These are phyloP conservation scores for Zosterops borbonicus DNA, from an alignment of 2,113 vertebrate species.

Conservation along the genomic window DNA sequence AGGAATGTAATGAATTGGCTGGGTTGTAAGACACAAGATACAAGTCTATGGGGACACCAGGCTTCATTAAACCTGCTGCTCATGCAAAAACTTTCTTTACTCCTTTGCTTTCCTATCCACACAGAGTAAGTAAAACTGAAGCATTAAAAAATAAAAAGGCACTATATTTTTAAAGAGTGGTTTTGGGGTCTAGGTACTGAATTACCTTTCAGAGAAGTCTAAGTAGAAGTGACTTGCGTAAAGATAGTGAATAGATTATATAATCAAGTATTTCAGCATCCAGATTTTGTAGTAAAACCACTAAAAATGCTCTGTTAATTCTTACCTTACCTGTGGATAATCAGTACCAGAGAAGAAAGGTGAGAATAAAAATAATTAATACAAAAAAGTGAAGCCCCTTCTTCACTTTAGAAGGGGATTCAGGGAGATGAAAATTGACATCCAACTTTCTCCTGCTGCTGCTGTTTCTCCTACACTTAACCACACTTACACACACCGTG, in stretches of 20 bases:
- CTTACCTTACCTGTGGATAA: conserved; percentile 31
- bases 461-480: not conserved
- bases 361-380: not conserved
- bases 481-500: not conserved
- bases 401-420: not conserved
- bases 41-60: not conserved
- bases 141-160: not conserved
- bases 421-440: not conserved
- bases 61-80: not conserved
- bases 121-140: not conserved
- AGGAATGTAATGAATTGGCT: not conserved
- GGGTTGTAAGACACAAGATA: not conserved
- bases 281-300: not conserved
- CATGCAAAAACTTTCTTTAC: not conserved
- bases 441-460: conserved; percentile 8
- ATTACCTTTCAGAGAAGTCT: not conserved
- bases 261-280: not conserved
- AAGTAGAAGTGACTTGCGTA: not conserved
- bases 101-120: not conserved
- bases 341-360: not conserved
- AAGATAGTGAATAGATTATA: not conserved
- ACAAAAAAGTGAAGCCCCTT: not conserved
- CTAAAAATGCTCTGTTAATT: not conserved
- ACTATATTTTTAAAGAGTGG: not conserved
- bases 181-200: not conserved